Percentiles rank a stretch among this genome's conserved stretches.
phyloP scores from a whole-genome alignment of 2,797 vertebrate genomes.

The Triplophysa yarkandensis region DNA sequence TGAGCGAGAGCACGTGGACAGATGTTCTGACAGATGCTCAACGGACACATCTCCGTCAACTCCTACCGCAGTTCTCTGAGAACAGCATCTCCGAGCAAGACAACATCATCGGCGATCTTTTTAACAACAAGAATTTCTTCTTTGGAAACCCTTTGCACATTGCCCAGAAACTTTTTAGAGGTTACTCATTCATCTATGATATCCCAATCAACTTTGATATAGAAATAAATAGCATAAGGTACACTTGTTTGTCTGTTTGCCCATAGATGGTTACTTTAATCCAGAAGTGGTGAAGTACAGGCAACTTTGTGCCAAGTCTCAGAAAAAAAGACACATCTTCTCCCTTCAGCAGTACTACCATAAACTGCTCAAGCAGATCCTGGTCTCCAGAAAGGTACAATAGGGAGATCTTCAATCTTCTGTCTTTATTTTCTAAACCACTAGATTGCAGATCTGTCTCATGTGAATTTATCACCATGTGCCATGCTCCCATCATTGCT shows the following conservation, averaged over 20 bases:
- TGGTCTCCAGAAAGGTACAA: conserved; percentile 90
- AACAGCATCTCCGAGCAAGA: conserved; percentile 80
- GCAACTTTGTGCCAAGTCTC: conserved; percentile 90
- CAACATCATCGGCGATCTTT: conserved; percentile 79
- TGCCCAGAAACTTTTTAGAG: conserved; percentile 93
- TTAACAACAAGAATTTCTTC: conserved; percentile 85
- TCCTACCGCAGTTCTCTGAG: conserved; percentile 88
- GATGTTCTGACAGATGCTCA: conserved; percentile 88
- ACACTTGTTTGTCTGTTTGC: conserved; percentile 21
- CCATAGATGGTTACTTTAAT: conserved; percentile 92
- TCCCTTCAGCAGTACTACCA: conserved; percentile 96
- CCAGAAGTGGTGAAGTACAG: conserved; percentile 97
- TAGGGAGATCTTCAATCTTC: neutral
- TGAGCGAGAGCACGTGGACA: conserved; percentile 91
- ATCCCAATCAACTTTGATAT: neutral
- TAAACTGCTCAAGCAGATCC: conserved; percentile 91
- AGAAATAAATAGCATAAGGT: conserved; percentile 1
- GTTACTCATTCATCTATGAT: conserved; percentile 68
- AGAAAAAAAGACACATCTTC: conserved; percentile 87
- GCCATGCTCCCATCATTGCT: too few relatives aligned
- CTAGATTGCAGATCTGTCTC: neutral
- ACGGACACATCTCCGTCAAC: conserved; percentile 86
- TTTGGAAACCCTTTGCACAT: conserved; percentile 94
- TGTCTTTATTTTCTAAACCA: neutral
- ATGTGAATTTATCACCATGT: neutral